Evolutionary conservation across 2,888 invertebrate species (phyloP).

Genomic region (Lithodes maja): DNA sequence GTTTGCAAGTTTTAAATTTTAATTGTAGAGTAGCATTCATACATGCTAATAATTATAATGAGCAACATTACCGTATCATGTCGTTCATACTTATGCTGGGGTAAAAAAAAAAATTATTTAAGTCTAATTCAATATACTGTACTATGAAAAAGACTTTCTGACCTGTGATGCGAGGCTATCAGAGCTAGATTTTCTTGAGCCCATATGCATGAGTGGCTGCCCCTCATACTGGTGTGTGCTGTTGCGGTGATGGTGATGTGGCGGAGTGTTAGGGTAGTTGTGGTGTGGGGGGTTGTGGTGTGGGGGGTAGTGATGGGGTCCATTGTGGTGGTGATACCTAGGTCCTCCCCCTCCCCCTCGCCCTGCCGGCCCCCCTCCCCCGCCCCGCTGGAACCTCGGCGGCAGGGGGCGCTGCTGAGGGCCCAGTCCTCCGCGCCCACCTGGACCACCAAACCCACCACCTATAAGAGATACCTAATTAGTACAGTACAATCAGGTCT

Average conservation of each 20-base stretch:
- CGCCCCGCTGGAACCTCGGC: constrained; percentile 53
- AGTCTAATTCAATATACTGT: too few species aligned
- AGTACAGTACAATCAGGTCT: neutral
- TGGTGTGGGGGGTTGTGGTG: constrained; percentile 26
- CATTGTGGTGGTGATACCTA: neutral
- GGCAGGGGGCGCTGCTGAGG: constrained; percentile 43
- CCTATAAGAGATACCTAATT: neutral
- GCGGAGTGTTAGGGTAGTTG: constrained; percentile 33
- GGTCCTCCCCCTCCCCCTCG: constrained; percentile 35
- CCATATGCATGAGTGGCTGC: constrained; percentile 57
- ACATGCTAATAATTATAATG: too few species aligned
- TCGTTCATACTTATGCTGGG: too few species aligned
- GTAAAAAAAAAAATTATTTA: too few species aligned
- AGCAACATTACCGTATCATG: too few species aligned
- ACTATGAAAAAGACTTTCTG: neutral
- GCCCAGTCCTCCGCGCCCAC: constrained; percentile 20
- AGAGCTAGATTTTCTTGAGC: constrained; percentile 46
- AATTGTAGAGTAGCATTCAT: too few species aligned
- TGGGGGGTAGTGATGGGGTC: constrained; percentile 22
- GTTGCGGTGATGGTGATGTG: constrained; percentile 21
- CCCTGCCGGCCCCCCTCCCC: constrained; percentile 29
- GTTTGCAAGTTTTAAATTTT: too few species aligned
- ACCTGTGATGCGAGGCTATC: constrained; percentile 51
- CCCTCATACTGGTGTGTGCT: constrained; percentile 51
- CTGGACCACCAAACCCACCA: neutral